Base-by-base conservation (phyloP, 2,113 vertebrate genomes). In the Datnioides undecimradiatus region DNA sequence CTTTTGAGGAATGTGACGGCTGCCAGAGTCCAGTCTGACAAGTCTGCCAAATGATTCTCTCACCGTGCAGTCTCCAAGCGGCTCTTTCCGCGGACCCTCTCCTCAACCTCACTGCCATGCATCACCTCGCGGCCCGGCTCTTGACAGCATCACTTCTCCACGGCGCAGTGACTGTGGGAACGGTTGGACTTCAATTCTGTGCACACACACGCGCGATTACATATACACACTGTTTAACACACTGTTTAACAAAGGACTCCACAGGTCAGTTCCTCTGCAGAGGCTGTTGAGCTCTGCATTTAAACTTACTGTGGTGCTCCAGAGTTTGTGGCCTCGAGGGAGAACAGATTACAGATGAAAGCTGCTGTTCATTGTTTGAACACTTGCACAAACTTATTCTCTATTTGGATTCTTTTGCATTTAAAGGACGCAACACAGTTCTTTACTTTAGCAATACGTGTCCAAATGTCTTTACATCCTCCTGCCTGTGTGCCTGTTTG, bases 1-100 rank as follows among this genome's bases (percentile, higher is more conserved):
- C 71, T 84, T 74, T 69, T 45, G 45, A 77, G 64, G 73, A 66
- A 82, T 85, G 78, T 76, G 84, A 76, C 40, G 43, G 76, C 57
- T 86, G 71, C 73, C 79, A 83, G 79, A 85, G 68, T 31, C 29
- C 54, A 4, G 43, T 25, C 45, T 69, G 82, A 77, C 66, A 73
- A 70, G 55, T 76, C 70, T 58, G 63, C 60, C 87, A 51, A 77
- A 74, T 52, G 73, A 70, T 65, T 67, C 48, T 55, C 67, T 75
- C 75, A 21, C 64, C 36, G 12, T 68, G 45, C 19, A 11, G 64
- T 38, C 48, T 69, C 17, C 12, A 80, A 76, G 3, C 49, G 7
- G 40, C 65, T 62, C 76, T 64, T 54, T 76, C 62, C 79, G 68
- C 14, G 16, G 73, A 79, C 34, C 51, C 55, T 14, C 40, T 23